Base-by-base conservation (phyloP, 1,140 invertebrate genomes). In the Asbolus verrucosus region DNA sequence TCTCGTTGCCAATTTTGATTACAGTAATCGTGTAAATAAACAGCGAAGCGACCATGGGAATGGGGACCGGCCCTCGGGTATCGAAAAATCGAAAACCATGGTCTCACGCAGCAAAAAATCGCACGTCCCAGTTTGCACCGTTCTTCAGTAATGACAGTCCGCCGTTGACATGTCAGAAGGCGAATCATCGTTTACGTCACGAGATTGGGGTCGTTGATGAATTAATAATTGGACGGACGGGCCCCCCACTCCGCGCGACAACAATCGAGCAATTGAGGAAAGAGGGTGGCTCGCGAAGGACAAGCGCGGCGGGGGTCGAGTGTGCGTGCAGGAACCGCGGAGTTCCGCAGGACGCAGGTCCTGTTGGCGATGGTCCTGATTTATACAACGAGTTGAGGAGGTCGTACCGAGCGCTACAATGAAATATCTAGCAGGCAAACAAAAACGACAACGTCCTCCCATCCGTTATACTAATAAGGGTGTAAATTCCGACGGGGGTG, bases 401-500 rank as follows among this genome's bases (percentile, higher is more conserved):
- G 65, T 72, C 39, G 38, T 54, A 63, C 66, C 39, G 70, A 43
- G 60, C 46, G 66, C 66, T 68, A 54, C 70, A 72, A 68, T 69
- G 66, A 69, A 72, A 72, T 69, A 68, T 72, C 59, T 69, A 39
- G 41, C 30, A 8, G 13, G 60, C 66, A 72, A 72, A 72, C 70
- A 72, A 72, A 72, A 72, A 72, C 70, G 59, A 68, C 66, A 43
- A 60, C 38, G 65, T 63, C 67, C 43, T 60, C 70, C 70, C 70
- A 69, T 69, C 66, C 70, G 66, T 72, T 72, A 72, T 72, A 72
- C 70, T 72, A 72, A 72, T 72, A 72, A 72, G 70, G 70, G 70
- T 69, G 70, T 69, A 72, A 72, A 72, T 69, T 38, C 60, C 43
- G 61, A 27, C 19, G 39, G 54, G 70, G 65, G 31, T 15, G 18